Evolutionary conservation across 1,140 invertebrate genomes (phyloP).

Genomic region (Drosophila insularis): DNA sequence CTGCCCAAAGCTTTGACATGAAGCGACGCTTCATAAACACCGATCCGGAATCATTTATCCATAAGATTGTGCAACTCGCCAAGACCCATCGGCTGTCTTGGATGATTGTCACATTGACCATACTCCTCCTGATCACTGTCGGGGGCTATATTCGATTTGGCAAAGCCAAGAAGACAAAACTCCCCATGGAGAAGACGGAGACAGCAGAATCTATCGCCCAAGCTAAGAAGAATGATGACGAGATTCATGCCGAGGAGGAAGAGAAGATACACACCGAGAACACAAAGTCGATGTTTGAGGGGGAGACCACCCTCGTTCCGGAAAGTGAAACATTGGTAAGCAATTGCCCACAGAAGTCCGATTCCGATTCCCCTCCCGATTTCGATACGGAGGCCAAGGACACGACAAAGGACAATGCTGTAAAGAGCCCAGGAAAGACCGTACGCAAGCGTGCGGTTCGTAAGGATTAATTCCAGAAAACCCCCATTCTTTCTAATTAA

Average conservation of each 20-base stretch:
- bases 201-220: no score
- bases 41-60: slow-evolving; percentile 90
- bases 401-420: no score
- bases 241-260: slow-evolving; percentile 38
- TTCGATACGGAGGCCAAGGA: no score
- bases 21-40: slow-evolving; percentile 91
- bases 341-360: no score
- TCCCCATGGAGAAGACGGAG: no score
- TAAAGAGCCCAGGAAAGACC: slow-evolving; percentile 34
- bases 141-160: slow-evolving; percentile 84
- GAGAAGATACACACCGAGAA: slow-evolving; percentile 41
- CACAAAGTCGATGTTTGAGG: slow-evolving; percentile 71
- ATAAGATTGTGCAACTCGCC: slow-evolving; percentile 90
- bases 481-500: no score
- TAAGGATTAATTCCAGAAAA: slow-evolving; percentile 41
- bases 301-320: slow-evolving; percentile 37
- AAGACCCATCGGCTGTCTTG: slow-evolving; percentile 96
- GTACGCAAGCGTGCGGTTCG: slow-evolving; percentile 68
- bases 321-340: no score
- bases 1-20: slow-evolving; percentile 91
- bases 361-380: no score
- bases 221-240: slow-evolving; percentile 37
- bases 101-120: slow-evolving; percentile 88
- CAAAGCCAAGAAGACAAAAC: slow-evolving; percentile 58
- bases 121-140: slow-evolving; percentile 87